A percentile compares a stretch with the other conserved stretches of the same genome.
Evolutionary conservation across 1,140 invertebrate genomes (phyloP).

Genomic region (Diuraphis noxia): DNA sequence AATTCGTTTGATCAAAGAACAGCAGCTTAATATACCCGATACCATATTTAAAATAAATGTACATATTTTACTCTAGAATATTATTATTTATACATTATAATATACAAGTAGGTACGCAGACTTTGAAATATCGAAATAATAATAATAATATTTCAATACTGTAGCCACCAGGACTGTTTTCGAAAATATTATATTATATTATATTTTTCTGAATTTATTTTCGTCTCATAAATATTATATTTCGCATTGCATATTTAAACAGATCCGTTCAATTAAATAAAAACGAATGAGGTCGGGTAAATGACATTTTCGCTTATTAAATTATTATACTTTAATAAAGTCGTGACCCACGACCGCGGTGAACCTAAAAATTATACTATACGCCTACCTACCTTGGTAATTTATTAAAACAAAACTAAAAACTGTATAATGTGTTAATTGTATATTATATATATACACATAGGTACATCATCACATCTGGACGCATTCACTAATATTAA

Average conservation of each 20-base stretch:
- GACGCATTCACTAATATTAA: neutral
- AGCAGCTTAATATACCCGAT: neutral
- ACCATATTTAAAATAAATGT: neutral
- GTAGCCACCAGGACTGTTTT: neutral
- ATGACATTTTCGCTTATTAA: conserved; percentile 3
- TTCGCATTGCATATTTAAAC: neutral
- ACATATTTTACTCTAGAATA: neutral
- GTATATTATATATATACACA: neutral
- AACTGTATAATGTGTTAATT: neutral
- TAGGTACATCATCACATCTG: neutral
- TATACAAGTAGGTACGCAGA: neutral
- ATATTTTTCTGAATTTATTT: neutral
- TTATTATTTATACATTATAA: neutral
- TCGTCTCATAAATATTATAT: neutral
- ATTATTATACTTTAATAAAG: neutral
- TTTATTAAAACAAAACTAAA: neutral
- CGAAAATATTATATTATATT: neutral
- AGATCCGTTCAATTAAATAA: neutral
- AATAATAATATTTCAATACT: neutral
- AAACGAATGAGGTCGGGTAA: neutral
- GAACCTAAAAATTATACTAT: neutral
- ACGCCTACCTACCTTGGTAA: neutral
- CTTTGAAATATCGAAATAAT: neutral
- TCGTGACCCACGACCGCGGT: neutral
- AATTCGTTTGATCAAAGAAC: neutral